Evolutionary conservation across 2,888 invertebrate genomes (phyloP), one percentile per base, ranked within the genome.

Genomic region (Crioceris asparagi): DNA sequence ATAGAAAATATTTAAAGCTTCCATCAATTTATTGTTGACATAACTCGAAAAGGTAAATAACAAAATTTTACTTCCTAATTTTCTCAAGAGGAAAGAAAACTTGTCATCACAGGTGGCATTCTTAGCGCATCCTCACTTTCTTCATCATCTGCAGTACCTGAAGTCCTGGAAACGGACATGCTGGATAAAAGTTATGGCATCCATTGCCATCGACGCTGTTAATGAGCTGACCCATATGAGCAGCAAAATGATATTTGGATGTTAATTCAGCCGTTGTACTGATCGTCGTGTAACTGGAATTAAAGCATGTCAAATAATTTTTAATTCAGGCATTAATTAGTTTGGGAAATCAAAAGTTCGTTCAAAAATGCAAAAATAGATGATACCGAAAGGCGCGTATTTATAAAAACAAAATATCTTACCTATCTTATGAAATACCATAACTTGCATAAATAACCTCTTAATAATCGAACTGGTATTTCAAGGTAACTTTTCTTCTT

Each of bases 201-300:
- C 77, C 77, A 49, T 74, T 72, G 48, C 76, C 75, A 54, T 77
- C 77, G 30, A 77, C 63, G 15, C 75, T 77, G 31, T 75, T 68
- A 41, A 77, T 73, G 45, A 77, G 62, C 60, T 77, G 77, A 39
- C 77, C 77, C 77, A 77, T 77, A 57, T 77, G 77, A 15, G 77
- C 77, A 7, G 77, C 77, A 54, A 75, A 76, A 56, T 76, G 75
- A 53, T 75, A 76, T 51, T 71, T 70, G 21, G 75, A 76, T 1
- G 75, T 71, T 39, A 76, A 68, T 62, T 76, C 75, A 11, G 74
- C 75, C 48, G 74, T 71, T 18, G 71, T 72, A 44, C 70, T 71
- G 46, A 77, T 67, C 38, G 74, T 75, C 17, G 76, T 77, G 49
- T 77, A 76, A 51, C 77, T 77, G 63, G 45, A 58, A 57, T 17